Conservation (phyloP, 2,113 vertebrate species). For the Hydrochoerus hydrochaeris region DNA sequence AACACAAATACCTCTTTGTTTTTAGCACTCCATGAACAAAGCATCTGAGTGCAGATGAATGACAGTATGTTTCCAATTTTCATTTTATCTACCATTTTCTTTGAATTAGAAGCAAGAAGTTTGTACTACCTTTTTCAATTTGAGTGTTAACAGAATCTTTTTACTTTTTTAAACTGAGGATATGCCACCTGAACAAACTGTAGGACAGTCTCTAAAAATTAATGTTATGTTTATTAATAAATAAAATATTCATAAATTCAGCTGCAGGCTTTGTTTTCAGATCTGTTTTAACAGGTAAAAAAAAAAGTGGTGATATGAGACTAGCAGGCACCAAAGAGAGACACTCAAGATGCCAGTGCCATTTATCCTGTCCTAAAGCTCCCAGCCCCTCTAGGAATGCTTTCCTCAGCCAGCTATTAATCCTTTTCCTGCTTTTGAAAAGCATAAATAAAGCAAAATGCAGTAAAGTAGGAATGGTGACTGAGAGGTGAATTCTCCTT, state of each 20-base stretch:
- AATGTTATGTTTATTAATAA: slow-evolving; percentile 19
- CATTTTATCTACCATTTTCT: not conserved
- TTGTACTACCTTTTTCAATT: slow-evolving; percentile 3
- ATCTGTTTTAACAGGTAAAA: not conserved
- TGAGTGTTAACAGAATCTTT: not conserved
- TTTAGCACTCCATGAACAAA: slow-evolving; percentile 40
- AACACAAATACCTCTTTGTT: not conserved
- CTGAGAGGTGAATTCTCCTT: not conserved
- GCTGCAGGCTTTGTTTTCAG: not conserved
- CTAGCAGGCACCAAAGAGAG: not conserved
- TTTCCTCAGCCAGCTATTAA: not conserved
- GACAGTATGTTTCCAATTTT: slow-evolving; percentile 30
- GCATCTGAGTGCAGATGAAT: not conserved
- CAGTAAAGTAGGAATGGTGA: not conserved
- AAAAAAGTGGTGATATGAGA: not conserved
- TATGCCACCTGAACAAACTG: not conserved
- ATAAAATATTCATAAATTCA: not conserved
- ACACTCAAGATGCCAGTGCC: too few relatives aligned
- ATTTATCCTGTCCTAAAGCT: not conserved
- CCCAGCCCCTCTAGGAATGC: not conserved
- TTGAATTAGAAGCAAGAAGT: slow-evolving; percentile 17
- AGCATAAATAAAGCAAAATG: not conserved
- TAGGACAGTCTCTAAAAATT: not conserved
- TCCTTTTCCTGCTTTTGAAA: not conserved
- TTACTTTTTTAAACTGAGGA: not conserved